Conservation (phyloP, 1,140 invertebrate species). For the Kradibia gibbosae region DNA sequence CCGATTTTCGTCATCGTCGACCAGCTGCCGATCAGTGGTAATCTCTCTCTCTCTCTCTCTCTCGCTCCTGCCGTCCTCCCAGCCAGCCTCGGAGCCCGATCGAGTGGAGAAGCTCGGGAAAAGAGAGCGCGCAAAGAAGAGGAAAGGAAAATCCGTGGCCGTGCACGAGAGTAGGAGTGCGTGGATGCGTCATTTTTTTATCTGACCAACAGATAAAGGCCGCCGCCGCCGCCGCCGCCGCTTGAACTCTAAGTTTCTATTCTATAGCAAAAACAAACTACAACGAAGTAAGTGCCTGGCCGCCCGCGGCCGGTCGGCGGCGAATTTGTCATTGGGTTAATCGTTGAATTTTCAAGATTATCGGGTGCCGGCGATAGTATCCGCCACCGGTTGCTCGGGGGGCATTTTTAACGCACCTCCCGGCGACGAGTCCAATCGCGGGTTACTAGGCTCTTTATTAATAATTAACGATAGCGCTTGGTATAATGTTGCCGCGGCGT, state of each 20-base stretch:
- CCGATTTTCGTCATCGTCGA: constrained; percentile 34
- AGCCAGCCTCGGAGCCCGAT: constrained; percentile 39
- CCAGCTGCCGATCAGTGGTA: constrained; percentile 24
- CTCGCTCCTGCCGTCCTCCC: constrained; percentile 9
- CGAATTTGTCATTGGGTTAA: too few species aligned
- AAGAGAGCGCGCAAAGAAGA: constrained; percentile 21
- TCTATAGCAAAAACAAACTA: neutral
- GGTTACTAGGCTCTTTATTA: too few species aligned
- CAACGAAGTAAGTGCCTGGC: too few species aligned
- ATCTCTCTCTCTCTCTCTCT: constrained; percentile 26
- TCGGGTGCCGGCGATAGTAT: too few species aligned
- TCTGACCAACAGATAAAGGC: constrained; percentile 35
- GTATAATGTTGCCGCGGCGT: too few species aligned
- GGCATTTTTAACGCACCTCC: too few species aligned
- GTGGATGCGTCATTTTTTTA: constrained; percentile 36
- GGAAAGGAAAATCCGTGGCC: neutral
- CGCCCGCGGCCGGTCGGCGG: too few species aligned
- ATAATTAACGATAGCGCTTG: too few species aligned
- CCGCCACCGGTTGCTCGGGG: too few species aligned
- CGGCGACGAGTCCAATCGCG: too few species aligned
- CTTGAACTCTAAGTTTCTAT: neutral
- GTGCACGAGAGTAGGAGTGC: neutral
- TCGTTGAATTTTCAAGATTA: too few species aligned
- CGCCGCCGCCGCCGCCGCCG: too few species aligned
- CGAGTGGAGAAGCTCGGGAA: neutral